Base-by-base conservation (phyloP, 2,888 invertebrate genomes). In the Meteorus cinctellus region DNA sequence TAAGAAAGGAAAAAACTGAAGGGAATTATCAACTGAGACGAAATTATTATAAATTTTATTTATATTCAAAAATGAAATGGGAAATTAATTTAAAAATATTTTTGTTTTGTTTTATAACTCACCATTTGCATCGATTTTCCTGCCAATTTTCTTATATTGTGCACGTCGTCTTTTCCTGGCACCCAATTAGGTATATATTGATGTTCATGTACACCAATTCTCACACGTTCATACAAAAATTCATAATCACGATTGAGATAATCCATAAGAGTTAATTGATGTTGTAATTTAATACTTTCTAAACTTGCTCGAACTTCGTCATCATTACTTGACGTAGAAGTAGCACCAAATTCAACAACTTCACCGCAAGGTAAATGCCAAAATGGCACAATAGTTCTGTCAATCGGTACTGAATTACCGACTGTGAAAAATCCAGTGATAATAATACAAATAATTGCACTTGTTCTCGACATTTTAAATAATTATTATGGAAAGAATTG, bases 121-220 rank as follows among this genome's bases (percentile, higher is more conserved):
- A 88, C 88, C 85, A 79, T 84, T 79, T 82, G 81, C 1, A 81
- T 69, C 10, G 34, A 72, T 6, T 79, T 76, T 12, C 81, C 75
- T 14, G 78, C 51, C 14, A 88, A 78, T 73, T 77, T 84, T 73
- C 81, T 85, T 10, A 90, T 73, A 2, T 76, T 68, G 65, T 83
- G 82, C 24, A 85, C 83, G 72, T 89, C 89, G 59, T 84, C 85
- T 68, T 85, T 85, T 55, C 88, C 87, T 0, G 90, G 90, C 29
- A 90, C 76, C 90, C 90, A 90, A 73, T 87, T 89, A 1, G 89
- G 89, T 60, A 89, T 87, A 78, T 89, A 90, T 78, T 90, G 89
- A 76, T 89, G 85, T 59, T 89, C 84, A 66, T 86, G 81, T 3
- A 88, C 83, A 1, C 87, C 86, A 69, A 86, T 85, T 62, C 86